These are phyloP conservation scores for Vulpes vulpes DNA, from an alignment of 2,113 vertebrate species.

Conservation along the genomic window DNA sequence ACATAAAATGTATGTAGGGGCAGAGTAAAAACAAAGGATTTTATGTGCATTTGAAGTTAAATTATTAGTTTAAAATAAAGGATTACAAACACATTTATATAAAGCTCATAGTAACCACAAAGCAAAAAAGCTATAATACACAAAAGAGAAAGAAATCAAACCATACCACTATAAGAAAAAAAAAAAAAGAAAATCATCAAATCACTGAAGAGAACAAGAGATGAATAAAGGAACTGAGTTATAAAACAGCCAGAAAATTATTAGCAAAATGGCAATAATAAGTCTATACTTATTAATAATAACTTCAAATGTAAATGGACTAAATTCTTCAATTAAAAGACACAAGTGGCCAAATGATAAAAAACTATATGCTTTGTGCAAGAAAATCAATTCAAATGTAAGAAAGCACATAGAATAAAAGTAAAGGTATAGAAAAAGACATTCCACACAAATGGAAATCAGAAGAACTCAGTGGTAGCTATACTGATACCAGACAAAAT, in stretches of 20 bases:
- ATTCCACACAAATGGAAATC: background rate
- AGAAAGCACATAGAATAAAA: background rate
- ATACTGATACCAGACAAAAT: background rate
- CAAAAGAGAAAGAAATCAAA: background rate
- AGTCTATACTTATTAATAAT: background rate
- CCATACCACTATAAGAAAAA: background rate
- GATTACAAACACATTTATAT: background rate
- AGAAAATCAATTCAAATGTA: background rate
- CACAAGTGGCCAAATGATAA: background rate
- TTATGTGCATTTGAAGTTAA: background rate
- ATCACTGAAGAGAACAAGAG: background rate
- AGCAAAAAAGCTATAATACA: background rate
- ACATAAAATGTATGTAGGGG: background rate
- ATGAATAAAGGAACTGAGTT: background rate
- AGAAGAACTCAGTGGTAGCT: background rate
- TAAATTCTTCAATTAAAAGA: constrained; percentile 18
- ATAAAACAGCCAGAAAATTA: background rate
- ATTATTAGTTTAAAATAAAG: background rate
- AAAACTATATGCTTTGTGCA: background rate
- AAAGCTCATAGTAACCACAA: background rate
- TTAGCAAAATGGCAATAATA: background rate
- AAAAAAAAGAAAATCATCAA: background rate
- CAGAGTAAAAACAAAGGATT: background rate
- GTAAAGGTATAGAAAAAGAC: background rate
- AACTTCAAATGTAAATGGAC: background rate